Conservation (phyloP, 2,113 vertebrate species). For the Istiophorus platypterus region DNA sequence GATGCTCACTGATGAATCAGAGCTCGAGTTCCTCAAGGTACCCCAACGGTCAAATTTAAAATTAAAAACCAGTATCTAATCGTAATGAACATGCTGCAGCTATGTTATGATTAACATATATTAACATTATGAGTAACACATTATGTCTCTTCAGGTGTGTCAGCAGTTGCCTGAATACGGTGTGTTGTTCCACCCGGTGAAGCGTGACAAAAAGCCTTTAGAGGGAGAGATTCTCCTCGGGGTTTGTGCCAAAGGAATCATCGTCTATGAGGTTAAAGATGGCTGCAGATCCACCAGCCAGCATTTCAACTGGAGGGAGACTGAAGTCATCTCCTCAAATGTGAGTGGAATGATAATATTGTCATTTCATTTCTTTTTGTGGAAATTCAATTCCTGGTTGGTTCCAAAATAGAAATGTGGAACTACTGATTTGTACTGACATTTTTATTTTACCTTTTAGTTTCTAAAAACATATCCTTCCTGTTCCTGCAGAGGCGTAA, state of each 20-base stretch:
- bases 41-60: not conserved
- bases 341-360: constrained; percentile 79
- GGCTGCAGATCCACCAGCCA: constrained; percentile 83
- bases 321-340: constrained; percentile 87
- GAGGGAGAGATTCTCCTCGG: constrained; percentile 87
- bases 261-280: constrained; percentile 89
- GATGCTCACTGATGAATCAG: constrained; percentile 86
- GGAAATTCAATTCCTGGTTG: not conserved
- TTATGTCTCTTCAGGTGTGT: constrained; percentile 79
- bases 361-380: not conserved
- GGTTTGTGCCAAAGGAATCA: constrained; percentile 91
- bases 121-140: no score
- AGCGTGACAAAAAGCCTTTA: constrained; percentile 86
- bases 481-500: constrained; percentile 84
- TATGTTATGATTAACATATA: not conserved
- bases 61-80: not conserved
- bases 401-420: not conserved
- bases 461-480: not conserved
- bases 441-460: not conserved
- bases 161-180: constrained; percentile 92
- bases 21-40: constrained; percentile 92
- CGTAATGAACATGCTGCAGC: not conserved
- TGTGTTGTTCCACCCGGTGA: constrained; percentile 85
- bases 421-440: not conserved
- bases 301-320: constrained; percentile 90